These are phyloP conservation scores for Palythoa grandis DNA, from an alignment of 92 coral and sea anemone genomes.

Conservation along the genomic window DNA sequence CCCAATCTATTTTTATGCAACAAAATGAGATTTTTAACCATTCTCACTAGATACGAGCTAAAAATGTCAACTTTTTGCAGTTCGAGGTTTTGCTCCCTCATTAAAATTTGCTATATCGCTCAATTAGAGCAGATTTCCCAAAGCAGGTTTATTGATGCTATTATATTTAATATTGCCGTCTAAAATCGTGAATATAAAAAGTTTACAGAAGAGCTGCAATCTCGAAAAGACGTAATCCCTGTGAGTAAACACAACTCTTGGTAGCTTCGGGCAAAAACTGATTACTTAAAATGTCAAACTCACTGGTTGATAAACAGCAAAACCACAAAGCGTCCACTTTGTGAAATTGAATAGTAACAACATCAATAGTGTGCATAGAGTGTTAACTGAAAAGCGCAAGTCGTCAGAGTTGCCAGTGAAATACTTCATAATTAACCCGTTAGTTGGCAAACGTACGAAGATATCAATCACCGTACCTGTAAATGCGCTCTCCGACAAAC, in stretches of 20 bases:
- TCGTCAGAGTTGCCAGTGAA: background rate
- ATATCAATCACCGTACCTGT: constrained; percentile 1
- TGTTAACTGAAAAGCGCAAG: background rate
- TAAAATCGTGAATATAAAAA: background rate
- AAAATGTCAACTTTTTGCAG: constrained; percentile 1
- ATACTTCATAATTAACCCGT: constrained; percentile 6
- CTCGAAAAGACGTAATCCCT: background rate
- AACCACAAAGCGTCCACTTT: constrained; percentile 34
- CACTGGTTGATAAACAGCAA: constrained; percentile 3
- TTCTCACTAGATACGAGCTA: background rate
- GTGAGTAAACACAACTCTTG: background rate
- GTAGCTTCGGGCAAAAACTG: background rate
- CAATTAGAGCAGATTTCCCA: background rate
- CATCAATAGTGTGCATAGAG: background rate
- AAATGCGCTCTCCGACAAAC: background rate
- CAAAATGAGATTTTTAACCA: background rate
- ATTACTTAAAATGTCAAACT: background rate
- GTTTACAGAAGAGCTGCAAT: background rate
- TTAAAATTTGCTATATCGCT: background rate
- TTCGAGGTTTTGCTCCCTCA: background rate
- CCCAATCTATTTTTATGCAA: background rate
- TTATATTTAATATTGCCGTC: background rate
- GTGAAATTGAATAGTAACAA: constrained; percentile 13
- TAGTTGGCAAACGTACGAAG: background rate
- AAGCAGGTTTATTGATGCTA: background rate